These are phyloP conservation scores for Platyrinchus mystaceus DNA, from an alignment of 2,797 vertebrate species.

Conservation along the genomic window DNA sequence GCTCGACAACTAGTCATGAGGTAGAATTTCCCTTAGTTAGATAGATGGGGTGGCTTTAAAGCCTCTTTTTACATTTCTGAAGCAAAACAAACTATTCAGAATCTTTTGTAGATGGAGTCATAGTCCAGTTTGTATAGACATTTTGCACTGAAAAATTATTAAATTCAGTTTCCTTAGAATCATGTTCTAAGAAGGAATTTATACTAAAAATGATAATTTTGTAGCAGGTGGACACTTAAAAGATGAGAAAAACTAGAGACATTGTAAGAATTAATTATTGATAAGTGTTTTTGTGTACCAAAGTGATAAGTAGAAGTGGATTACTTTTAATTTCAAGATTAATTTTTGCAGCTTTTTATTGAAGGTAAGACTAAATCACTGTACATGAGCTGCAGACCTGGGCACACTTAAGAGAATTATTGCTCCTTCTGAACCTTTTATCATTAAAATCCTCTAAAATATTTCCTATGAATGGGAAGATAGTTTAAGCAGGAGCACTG, in stretches of 20 bases:
- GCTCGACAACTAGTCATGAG: neutral
- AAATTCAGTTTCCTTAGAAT: neutral
- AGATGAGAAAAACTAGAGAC: neutral
- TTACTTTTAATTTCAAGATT: neutral
- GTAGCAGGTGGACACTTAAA: neutral
- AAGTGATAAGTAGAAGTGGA: neutral
- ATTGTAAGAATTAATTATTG: neutral
- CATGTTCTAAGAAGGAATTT: neutral
- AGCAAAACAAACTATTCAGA: neutral
- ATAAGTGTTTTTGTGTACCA: neutral
- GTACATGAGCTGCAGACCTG: neutral
- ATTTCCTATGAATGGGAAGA: neutral
- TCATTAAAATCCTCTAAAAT: neutral
- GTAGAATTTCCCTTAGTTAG: neutral
- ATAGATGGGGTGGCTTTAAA: neutral
- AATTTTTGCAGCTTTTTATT: neutral
- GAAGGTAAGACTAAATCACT: neutral
- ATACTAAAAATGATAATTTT: neutral
- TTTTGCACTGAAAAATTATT: neutral
- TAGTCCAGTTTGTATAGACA: neutral
- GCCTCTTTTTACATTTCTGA: neutral
- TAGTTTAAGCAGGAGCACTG: neutral
- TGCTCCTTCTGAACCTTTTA: neutral
- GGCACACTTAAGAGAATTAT: neutral
- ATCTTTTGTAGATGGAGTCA: neutral